Conservation (phyloP, 2,113 vertebrate species). For the Aix galericulata region DNA sequence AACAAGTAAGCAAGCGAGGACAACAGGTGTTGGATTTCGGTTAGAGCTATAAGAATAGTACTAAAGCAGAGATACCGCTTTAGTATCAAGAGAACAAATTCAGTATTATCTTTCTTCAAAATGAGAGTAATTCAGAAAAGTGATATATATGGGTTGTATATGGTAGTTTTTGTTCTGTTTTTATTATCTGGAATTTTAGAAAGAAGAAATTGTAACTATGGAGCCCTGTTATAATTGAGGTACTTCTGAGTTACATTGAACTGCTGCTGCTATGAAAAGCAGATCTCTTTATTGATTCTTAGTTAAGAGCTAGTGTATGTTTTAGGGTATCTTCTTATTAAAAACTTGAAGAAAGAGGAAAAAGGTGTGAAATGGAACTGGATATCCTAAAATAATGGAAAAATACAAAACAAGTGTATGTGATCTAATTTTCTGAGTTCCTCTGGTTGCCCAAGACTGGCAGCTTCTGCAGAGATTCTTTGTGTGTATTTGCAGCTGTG, state of each 20-base stretch:
- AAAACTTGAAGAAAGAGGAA: neutral
- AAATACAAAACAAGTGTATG: neutral
- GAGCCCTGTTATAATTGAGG: neutral
- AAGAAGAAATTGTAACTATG: neutral
- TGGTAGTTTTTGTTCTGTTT: neutral
- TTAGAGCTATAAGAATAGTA: neutral
- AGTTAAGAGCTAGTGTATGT: neutral
- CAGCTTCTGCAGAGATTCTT: neutral
- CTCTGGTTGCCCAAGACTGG: neutral
- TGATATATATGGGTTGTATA: neutral
- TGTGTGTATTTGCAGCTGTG: neutral
- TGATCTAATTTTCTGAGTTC: neutral
- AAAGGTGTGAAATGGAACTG: neutral
- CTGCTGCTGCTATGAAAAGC: neutral
- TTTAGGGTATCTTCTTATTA: neutral
- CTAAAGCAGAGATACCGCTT: neutral
- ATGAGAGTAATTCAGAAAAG: neutral
- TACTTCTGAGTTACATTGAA: neutral
- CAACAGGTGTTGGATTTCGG: neutral
- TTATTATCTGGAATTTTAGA: neutral
- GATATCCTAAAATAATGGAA: neutral
- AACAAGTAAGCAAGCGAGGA: constrained; percentile 87
- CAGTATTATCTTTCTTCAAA: neutral
- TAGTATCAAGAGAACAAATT: neutral
- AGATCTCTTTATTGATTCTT: neutral